These are phyloP conservation scores for Molossus alvarezi DNA, from an alignment of 2,797 vertebrate species.

Conservation along the genomic window DNA sequence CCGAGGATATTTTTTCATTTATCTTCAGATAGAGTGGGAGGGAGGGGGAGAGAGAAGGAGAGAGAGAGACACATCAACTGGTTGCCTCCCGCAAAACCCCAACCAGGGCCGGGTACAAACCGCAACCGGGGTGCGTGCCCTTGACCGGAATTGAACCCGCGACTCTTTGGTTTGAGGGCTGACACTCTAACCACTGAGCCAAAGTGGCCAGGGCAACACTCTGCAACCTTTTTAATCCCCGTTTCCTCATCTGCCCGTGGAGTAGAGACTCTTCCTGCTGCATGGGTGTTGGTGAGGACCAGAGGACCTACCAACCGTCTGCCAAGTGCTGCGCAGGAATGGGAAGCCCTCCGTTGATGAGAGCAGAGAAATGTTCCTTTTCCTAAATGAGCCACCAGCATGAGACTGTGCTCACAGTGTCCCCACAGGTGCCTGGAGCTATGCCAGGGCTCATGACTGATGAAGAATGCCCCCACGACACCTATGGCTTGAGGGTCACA, in stretches of 20 bases:
- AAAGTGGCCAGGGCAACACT: too few species aligned
- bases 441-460: background rate
- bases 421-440: background rate
- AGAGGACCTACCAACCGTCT: background rate
- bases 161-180: too few species aligned
- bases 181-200: too few species aligned
- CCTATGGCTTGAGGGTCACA: background rate
- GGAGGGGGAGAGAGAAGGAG: too few species aligned
- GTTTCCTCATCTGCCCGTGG: fast-evolving
- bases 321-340: background rate
- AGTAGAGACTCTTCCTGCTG: background rate
- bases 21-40: too few species aligned
- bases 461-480: background rate
- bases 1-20: background rate
- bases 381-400: background rate
- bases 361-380: background rate
- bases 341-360: background rate
- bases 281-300: too few species aligned
- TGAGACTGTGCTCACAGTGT: background rate
- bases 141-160: too few species aligned
- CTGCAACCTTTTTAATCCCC: background rate
- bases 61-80: too few species aligned
- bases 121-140: too few species aligned
- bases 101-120: too few species aligned
- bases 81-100: too few species aligned